phyloP scores from a whole-genome alignment of 2,888 invertebrate species.

The Platycnemis pennipes region DNA sequence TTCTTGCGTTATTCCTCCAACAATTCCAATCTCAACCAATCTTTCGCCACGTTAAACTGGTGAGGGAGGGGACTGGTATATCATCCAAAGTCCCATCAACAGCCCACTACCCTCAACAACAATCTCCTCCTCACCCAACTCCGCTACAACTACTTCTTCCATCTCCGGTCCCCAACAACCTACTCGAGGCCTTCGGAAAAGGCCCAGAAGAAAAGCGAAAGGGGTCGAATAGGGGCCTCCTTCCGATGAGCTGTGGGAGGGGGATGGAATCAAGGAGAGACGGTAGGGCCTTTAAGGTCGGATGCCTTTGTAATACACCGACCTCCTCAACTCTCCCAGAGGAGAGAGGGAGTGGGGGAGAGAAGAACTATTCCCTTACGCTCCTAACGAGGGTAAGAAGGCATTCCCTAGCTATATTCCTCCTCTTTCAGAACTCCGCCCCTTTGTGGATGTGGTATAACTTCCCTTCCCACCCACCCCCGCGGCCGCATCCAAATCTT shows the following conservation, averaged over 20 bases:
- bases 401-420: neutral
- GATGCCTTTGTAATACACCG: conserved; percentile 10
- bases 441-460: neutral
- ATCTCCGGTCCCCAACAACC: neutral
- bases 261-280: neutral
- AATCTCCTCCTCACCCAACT: neutral
- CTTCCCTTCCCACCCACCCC: neutral
- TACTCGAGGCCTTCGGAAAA: neutral
- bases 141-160: neutral
- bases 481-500: neutral
- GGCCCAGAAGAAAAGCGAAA: neutral
- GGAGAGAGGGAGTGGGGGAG: neutral
- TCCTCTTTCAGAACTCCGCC: neutral
- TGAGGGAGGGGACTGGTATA: neutral
- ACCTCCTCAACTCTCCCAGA: conserved; percentile 7
- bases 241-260: neutral
- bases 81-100: neutral
- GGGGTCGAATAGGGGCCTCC: neutral
- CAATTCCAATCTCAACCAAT: conserved; percentile 10
- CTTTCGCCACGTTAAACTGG: neutral
- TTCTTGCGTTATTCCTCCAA: neutral
- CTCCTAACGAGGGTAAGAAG: conserved; percentile 21
- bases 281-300: neutral
- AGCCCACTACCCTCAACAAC: neutral
- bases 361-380: conserved; percentile 28